Evolutionary conservation across 2,888 invertebrate genomes (phyloP), one percentile per base, ranked within the genome.

Genomic region (Drosophila helvetica): DNA sequence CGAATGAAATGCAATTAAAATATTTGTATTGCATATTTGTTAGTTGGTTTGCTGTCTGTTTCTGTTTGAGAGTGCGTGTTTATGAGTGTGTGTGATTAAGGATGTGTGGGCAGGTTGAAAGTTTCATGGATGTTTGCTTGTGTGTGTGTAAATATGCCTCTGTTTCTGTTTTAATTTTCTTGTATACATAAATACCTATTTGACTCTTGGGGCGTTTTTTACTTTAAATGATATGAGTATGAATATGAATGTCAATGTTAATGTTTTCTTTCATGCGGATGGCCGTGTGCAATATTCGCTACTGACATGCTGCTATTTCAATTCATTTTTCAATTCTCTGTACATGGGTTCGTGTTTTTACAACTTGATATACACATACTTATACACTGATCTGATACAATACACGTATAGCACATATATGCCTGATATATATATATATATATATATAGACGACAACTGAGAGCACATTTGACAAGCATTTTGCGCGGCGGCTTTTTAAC

Each of bases 1-100:
- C 73, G 75, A 86, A 77, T 83, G 73, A 79, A 86, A 80, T 82
- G 85, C 79, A 80, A 87, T 85, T 80, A 82, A 85, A 85, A 73
- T 79, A 74, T 85, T 86, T 85, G 80, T 79, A 79, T 79, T 85
- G 74, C 74, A 68, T 74, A 74, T 77, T 76, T 76, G 62, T 74
- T 52, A 43, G 75, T 76, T 54, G 75, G 73, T 59, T 71, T 50
- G 65, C 70, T 63, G 56, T 67, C 22, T 53, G 57, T 57, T 19
- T 63, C 25, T 64, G 53, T 64, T 52, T 68, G 48, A 60, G 42
- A 42, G 17, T 53, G 61, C 54, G 42, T 67, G 46, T 66, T 15
- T 27, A 22, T 63, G 53, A 56, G 46, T 43, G 52, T 19, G 2
- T 19, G 17, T 27, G 38, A 22, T 5, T 4, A 22, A 22, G 22